Base-by-base conservation (phyloP, 2,113 vertebrate species). In the Fulica atra region DNA sequence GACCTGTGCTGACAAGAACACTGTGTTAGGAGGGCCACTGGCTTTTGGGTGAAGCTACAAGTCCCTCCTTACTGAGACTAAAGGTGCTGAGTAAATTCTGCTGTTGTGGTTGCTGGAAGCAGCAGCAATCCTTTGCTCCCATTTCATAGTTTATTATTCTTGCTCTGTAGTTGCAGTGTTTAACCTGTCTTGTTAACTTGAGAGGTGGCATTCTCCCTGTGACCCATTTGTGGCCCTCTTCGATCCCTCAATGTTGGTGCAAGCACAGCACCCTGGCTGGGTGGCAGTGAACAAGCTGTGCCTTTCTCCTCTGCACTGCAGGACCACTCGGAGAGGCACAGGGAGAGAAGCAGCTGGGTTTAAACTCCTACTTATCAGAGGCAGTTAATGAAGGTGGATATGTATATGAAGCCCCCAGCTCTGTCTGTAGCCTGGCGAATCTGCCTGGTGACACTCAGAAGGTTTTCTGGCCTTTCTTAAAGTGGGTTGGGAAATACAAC, bases 201-300 rank as follows among this genome's bases (percentile, higher is more conserved):
- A n/a, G 57, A 68, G 68, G 13, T 71, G 83, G 31, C n/a, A 10
- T 42, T 60, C 33, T 57, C 36, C 82, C 48, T 19, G 17, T 29
- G 71, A 56, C 29, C 71, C 0, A 0, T 48, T 46, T 12, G 35
- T 15, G 79, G 57, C 88, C 79, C 89, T 74, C 31, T 23, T 0
- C 0, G 61, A 51, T 38, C 31, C 48, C 71, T 36, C 0, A 0
- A 7, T 19, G 38, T 9, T 36, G 40, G 53, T 82, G n/a, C 57
- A 10, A 12, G 26, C 42, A 8, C 93, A 80, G 71, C 71, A 35
- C n/a, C 57, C 48, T 65, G 76, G 57, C 71, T 31, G 60, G 38
- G 31, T 72, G 88, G 46, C 91, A 77, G 4, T 19, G 9, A 2
- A 29, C 12, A 10, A 29, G 65, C 65, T 42, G 51, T 76, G 46